Evolutionary conservation across 2,113 vertebrate species (phyloP).

Genomic region (Pantherophis guttatus): DNA sequence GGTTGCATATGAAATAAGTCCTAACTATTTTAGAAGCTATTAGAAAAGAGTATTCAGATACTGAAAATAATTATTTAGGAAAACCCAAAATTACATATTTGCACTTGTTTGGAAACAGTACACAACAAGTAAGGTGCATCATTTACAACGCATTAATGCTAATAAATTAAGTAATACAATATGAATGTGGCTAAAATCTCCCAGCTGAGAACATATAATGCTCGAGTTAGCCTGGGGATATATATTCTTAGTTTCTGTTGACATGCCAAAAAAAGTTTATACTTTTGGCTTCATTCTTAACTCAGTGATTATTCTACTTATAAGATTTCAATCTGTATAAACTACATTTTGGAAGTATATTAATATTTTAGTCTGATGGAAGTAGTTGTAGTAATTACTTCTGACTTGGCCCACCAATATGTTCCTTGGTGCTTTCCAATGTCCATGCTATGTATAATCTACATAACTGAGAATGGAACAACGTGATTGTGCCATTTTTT

Average conservation of each 20-base stretch:
- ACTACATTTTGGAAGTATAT: neutral
- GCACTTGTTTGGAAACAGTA: neutral
- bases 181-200: neutral
- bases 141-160: neutral
- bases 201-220: neutral
- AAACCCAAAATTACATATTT: neutral
- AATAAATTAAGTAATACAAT: neutral
- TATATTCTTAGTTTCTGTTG: neutral
- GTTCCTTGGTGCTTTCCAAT: neutral
- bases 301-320: neutral
- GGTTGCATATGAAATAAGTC: too few species aligned
- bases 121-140: neutral
- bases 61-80: neutral
- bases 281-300: neutral
- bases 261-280: fast-evolving
- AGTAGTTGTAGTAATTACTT: neutral
- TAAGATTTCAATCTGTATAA: neutral
- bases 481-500: too few species aligned
- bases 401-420: neutral
- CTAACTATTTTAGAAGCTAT: neutral
- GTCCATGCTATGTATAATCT: neutral
- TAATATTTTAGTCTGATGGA: neutral
- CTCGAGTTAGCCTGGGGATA: neutral
- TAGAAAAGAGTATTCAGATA: neutral
- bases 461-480: neutral